Percentiles rank a stretch among this genome's conserved stretches.
Conservation (phyloP, 2,113 vertebrate genomes). For the Heterotis niloticus region DNA sequence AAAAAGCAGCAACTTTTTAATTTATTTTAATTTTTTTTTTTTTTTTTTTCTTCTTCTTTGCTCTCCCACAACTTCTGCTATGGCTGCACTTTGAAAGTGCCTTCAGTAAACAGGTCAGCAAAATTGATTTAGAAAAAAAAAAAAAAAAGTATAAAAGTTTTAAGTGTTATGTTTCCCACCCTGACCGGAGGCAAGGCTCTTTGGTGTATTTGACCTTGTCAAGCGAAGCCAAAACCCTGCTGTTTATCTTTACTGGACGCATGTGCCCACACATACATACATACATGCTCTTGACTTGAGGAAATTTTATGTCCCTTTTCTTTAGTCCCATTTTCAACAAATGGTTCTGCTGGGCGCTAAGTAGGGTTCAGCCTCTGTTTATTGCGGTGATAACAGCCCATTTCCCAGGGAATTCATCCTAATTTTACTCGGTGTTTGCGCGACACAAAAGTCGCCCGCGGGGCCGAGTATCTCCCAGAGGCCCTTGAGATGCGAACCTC, state of each 20-base stretch:
- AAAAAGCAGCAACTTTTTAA: neutral
- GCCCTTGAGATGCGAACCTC: neutral
- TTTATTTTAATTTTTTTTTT: neutral
- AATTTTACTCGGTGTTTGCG: neutral
- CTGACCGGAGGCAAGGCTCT: neutral
- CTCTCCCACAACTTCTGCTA: neutral
- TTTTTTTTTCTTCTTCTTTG: neutral
- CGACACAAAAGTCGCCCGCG: neutral
- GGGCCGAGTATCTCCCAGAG: neutral
- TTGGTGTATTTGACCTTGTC: neutral
- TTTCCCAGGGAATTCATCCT: constrained; percentile 18
- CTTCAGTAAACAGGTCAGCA: too few relatives aligned
- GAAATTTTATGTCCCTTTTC: neutral
- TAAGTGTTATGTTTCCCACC: neutral
- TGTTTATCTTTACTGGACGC: constrained; percentile 3
- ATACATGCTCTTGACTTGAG: neutral
- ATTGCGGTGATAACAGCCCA: neutral
- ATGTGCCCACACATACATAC: neutral
- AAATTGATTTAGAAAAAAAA: too few relatives aligned
- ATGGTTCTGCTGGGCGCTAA: neutral
- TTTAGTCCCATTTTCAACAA: neutral
- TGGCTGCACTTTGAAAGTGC: too few relatives aligned
- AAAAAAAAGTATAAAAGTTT: too few relatives aligned
- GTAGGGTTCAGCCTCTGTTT: neutral
- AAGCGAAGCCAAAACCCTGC: neutral